Evolutionary conservation across 2,797 vertebrate species (phyloP), one percentile per base, ranked within the genome.

Genomic region (Myotis pilosus): DNA sequence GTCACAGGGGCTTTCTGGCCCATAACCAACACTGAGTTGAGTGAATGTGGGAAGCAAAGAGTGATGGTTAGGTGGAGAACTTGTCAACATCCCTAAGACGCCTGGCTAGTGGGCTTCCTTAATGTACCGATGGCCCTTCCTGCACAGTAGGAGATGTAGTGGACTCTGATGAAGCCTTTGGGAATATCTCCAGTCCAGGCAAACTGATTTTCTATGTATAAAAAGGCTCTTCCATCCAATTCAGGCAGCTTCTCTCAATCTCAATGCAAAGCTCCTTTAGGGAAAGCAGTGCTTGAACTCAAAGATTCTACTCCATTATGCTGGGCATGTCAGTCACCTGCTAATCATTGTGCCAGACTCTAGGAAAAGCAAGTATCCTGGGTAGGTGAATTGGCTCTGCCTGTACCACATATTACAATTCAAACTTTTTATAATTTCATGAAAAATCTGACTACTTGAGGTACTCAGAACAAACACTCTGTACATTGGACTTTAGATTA

Each of bases 181-280:
- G 79, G 57, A 84, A 38, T 60, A 78, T 68, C 44, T 94, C 5
- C 25, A 86, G 20, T 79, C 17, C 9, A 84, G 33, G 49, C 36
- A 82, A 92, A 81, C 30, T 89, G 12, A 55, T 47, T 75, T 91
- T 82, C 28, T 91, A 8, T 53, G 11, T 71, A 86, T 68, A 23
- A 91, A 84, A 95, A 87, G 17, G 2, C 36, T 72, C 72, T 87
- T 92, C 66, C 28, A 66, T 87, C 30, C 30, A 79, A 72, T 55
- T 87, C 36, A 68, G 66, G 41, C 23, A 92, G 23, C 62, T 76
- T 95, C 28, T 71, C 30, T 94, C 62, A 88, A 64, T 79, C 69
- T 94, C 49, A 47, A 17, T 74, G 62, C 13, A 55, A 95, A 93
- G 15, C n/a, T 47, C 30, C 36, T 90, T 86, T 91, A 91, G 23